Conservation (phyloP, 2,888 invertebrate genomes). For the Elmis aenea region DNA sequence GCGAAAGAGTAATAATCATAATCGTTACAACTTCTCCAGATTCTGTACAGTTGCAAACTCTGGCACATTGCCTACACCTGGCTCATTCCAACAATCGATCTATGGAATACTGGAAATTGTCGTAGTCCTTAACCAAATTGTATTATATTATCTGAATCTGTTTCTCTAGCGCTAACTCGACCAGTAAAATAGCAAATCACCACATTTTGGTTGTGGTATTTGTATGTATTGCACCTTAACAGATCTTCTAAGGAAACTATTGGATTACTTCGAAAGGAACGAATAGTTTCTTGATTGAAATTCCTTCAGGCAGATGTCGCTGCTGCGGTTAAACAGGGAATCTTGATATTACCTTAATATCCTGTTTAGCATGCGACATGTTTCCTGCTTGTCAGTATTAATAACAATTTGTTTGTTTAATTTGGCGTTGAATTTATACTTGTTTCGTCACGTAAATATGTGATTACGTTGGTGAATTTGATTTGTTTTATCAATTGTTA, state of each 20-base stretch:
- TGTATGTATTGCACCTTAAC: no score
- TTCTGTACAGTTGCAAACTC: constrained; percentile 23
- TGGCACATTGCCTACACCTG: constrained; percentile 24
- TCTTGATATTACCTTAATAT: constrained; percentile 14
- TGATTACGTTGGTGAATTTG: no score
- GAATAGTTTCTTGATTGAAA: constrained; percentile 29
- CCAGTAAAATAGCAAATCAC: neutral
- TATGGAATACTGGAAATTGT: constrained; percentile 11
- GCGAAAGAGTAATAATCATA: constrained; percentile 31
- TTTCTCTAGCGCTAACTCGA: neutral
- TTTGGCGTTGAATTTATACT: no score
- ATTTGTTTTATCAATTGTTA: no score
- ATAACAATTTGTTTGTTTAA: no score
- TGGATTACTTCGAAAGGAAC: constrained; percentile 17
- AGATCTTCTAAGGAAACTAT: constrained; percentile 21
- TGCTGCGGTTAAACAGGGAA: constrained; percentile 14
- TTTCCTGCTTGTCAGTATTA: no score
- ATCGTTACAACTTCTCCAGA: constrained; percentile 27
- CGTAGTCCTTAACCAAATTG: neutral
- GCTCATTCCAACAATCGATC: constrained; percentile 21
- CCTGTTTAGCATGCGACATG: constrained; percentile 9
- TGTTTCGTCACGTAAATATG: no score
- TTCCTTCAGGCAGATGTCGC: constrained; percentile 25
- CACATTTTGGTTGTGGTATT: no score
- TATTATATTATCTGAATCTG: neutral